Evolutionary conservation across 2,113 vertebrate species (phyloP).

Genomic region (Dendropsophus ebraccatus): DNA sequence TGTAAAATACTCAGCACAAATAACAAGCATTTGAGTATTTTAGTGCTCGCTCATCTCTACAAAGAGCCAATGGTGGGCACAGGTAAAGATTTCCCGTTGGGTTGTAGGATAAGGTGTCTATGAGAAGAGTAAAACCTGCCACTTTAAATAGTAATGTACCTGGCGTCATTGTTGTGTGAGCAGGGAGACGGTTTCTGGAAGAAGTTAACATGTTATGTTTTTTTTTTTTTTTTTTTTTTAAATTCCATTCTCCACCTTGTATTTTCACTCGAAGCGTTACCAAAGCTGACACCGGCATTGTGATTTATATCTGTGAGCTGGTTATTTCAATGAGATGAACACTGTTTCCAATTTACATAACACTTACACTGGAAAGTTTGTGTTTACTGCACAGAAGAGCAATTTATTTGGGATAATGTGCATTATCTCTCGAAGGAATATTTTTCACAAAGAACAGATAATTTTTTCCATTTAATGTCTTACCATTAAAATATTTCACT

Average conservation of each 20-base stretch:
- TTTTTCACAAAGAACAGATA: constrained; percentile 60
- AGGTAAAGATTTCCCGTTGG: no score
- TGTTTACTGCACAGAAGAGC: constrained; percentile 53
- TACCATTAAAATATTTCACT: constrained; percentile 56
- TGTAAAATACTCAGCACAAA: no score
- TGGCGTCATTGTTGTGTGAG: no score
- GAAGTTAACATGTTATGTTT: not conserved
- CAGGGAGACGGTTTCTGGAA: not conserved
- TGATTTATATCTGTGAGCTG: constrained; percentile 11
- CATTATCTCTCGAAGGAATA: constrained; percentile 54
- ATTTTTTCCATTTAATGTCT: constrained; percentile 57
- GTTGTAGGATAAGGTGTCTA: not conserved
- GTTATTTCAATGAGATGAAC: not conserved
- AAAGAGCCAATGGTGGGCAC: no score
- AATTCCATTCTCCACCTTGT: not conserved
- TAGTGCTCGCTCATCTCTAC: no score
- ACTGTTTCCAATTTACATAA: constrained; percentile 38
- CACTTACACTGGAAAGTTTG: constrained; percentile 41
- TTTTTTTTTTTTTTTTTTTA: no score
- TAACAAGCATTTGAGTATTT: no score
- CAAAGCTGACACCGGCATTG: constrained; percentile 36
- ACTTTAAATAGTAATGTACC: not conserved
- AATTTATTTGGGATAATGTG: constrained; percentile 53
- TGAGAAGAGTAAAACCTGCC: not conserved
- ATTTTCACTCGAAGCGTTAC: constrained; percentile 33